These are phyloP conservation scores for Aphelinus certus DNA, from an alignment of 1,140 invertebrate genomes.

Conservation along the genomic window DNA sequence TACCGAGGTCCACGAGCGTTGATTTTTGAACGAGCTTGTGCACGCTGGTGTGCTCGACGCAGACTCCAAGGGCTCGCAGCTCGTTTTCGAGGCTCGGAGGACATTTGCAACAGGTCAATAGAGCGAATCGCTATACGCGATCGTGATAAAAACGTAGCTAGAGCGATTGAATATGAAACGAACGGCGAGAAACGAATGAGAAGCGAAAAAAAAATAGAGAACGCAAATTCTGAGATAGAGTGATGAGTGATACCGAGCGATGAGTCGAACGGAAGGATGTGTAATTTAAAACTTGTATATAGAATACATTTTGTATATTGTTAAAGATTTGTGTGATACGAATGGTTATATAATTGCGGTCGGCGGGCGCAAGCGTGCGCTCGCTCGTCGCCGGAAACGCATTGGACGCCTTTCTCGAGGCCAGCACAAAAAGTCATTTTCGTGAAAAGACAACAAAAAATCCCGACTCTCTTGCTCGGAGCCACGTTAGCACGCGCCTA, in stretches of 20 bases:
- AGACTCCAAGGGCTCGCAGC: neutral
- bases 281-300: conserved; percentile 67
- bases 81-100: neutral
- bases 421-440: neutral
- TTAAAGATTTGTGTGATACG: conserved; percentile 69
- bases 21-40: conserved; percentile 11
- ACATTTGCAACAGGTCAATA: conserved; percentile 16
- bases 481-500: no score
- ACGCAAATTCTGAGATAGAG: neutral
- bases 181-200: conserved; percentile 10
- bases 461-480: no score
- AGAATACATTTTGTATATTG: conserved; percentile 68
- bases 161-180: neutral
- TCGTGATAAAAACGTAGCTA: neutral
- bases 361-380: conserved; percentile 33
- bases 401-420: conserved; percentile 11
- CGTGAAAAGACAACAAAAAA: neutral
- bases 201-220: neutral
- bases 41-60: no score
- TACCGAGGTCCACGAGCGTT: conserved; percentile 31
- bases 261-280: conserved; percentile 52
- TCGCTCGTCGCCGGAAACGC: conserved; percentile 24
- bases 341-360: conserved; percentile 63
- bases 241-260: conserved; percentile 30
- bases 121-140: conserved; percentile 16